Evolutionary conservation across 2,113 vertebrate species (phyloP).

Genomic region (Mustelus asterias): DNA sequence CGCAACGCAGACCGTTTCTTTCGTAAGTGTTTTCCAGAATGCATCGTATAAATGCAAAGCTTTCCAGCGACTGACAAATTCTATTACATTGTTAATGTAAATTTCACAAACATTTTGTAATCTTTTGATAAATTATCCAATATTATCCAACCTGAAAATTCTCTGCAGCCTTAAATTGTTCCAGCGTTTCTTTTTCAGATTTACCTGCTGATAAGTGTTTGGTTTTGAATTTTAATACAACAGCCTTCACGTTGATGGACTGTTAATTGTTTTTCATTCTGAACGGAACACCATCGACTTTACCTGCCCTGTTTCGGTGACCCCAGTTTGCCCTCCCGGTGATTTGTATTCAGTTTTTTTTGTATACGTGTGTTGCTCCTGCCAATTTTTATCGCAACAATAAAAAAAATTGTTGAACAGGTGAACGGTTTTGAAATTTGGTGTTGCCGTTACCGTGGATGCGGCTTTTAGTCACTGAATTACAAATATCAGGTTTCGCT

Average conservation of each 20-base stretch:
- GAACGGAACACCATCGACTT: background rate
- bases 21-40: background rate
- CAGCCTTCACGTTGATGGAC: constrained; percentile 1
- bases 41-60: background rate
- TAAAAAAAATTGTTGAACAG: background rate
- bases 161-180: background rate
- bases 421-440: background rate
- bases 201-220: constrained; percentile 10
- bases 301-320: background rate
- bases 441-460: background rate
- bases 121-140: background rate
- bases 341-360: background rate
- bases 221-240: background rate
- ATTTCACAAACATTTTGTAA: background rate
- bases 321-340: background rate
- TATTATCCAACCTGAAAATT: background rate
- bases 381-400: background rate
- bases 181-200: background rate
- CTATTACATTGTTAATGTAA: constrained; percentile 8
- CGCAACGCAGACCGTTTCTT: background rate
- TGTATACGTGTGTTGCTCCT: background rate
- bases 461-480: background rate
- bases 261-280: background rate
- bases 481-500: background rate
- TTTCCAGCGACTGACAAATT: background rate